Evolutionary conservation across 2,113 vertebrate species (phyloP).

Genomic region (Sinocyclocheilus anophthalmus): DNA sequence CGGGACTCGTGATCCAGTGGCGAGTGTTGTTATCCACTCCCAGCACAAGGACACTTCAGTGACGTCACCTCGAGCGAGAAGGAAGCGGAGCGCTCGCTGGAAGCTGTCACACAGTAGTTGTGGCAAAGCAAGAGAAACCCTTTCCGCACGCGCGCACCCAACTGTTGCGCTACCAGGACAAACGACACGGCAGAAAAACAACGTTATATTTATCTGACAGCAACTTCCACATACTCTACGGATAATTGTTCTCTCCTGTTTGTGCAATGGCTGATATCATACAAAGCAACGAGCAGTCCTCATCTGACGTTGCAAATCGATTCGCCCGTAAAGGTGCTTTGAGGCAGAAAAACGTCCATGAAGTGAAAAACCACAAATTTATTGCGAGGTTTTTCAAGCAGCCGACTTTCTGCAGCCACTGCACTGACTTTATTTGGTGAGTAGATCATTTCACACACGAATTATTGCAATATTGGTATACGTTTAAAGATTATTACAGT

Average conservation of each 20-base stretch:
- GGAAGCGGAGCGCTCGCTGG: conserved; percentile 52
- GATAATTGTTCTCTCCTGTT: conserved; percentile 19
- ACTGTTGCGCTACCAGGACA: conserved; percentile 17
- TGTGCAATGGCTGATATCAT: conserved; percentile 85
- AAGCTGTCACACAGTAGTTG: conserved; percentile 36
- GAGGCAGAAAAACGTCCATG: conserved; percentile 87
- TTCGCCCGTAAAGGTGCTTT: conserved; percentile 88
- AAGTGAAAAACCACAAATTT: conserved; percentile 87
- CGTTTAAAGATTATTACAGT: neutral
- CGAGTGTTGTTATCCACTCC: conserved; percentile 48
- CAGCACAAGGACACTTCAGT: conserved; percentile 52
- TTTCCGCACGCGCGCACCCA: conserved; percentile 4
- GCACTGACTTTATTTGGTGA: conserved; percentile 87
- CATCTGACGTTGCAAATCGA: conserved; percentile 82
- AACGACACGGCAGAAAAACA: conserved; percentile 27
- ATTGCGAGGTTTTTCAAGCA: conserved; percentile 87
- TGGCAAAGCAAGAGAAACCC: conserved; percentile 27
- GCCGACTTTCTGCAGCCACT: conserved; percentile 71
- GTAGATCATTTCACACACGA: conserved; percentile 12
- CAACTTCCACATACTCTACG: conserved; percentile 37
- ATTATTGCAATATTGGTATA: neutral
- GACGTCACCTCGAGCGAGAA: conserved; percentile 65
- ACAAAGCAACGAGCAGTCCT: conserved; percentile 75
- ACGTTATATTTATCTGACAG: neutral
- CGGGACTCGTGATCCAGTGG: neutral